phyloP scores from a whole-genome alignment of 2,888 invertebrate species.

The Lomographa bimaculata region DNA sequence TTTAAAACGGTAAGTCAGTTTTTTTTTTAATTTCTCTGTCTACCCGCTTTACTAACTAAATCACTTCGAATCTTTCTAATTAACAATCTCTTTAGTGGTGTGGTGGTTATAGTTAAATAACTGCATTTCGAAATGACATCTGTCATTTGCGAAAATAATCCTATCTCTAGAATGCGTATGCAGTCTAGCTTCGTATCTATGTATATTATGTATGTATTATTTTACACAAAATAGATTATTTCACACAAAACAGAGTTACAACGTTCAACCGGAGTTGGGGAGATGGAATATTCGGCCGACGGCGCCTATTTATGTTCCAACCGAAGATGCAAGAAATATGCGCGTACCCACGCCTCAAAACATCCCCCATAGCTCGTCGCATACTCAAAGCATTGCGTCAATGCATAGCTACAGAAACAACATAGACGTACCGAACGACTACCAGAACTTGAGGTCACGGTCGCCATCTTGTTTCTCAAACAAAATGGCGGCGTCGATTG shows the following conservation, averaged over 20 bases:
- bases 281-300: slow-evolving; percentile 78
- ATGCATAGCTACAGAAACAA: slow-evolving; percentile 81
- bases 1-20: slow-evolving; percentile 61
- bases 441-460: slow-evolving; percentile 77
- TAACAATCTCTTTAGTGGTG: slow-evolving; percentile 74
- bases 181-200: slow-evolving; percentile 44
- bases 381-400: slow-evolving; percentile 79
- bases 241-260: slow-evolving; percentile 73
- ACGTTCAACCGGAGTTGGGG: slow-evolving; percentile 72
- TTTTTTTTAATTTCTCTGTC: slow-evolving; percentile 50
- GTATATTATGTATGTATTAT: slow-evolving; percentile 40
- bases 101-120: slow-evolving; percentile 67
- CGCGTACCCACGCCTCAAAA: slow-evolving; percentile 70
- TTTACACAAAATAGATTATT: slow-evolving; percentile 45
- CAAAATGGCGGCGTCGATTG: slow-evolving; percentile 78
- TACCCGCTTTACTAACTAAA: slow-evolving; percentile 63
- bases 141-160: slow-evolving; percentile 57
- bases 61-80: slow-evolving; percentile 39
- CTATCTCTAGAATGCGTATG: slow-evolving; percentile 79
- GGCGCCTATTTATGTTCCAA: slow-evolving; percentile 78
- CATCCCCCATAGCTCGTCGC: slow-evolving; percentile 75
- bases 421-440: slow-evolving; percentile 77
- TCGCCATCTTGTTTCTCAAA: slow-evolving; percentile 82
- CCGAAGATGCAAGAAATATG: slow-evolving; percentile 64
- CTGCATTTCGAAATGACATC: slow-evolving; percentile 44